phyloP scores from a whole-genome alignment of 1,140 invertebrate species.

The Glossosoma conforme region DNA sequence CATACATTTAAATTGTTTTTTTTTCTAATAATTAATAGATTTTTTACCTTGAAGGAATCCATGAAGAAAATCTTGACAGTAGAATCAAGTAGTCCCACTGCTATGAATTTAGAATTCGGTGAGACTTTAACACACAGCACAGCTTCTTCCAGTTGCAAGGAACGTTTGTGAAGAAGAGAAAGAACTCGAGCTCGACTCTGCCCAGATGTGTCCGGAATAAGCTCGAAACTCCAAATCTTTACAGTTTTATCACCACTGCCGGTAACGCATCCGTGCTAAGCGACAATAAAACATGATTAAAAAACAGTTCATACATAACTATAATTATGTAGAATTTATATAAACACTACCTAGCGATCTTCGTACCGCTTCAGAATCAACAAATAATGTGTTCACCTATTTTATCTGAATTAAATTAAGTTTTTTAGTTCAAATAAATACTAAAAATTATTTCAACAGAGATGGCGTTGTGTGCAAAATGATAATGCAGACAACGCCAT shows the following conservation, averaged over 20 bases:
- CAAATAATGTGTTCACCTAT: too few species aligned
- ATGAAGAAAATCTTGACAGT: conserved; percentile 95
- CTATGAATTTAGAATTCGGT: conserved; percentile 82
- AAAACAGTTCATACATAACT: too few species aligned
- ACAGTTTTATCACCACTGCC: conserved; percentile 86
- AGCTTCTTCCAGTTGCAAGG: conserved; percentile 81
- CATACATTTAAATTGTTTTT: too few species aligned
- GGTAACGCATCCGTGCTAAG: conserved; percentile 72
- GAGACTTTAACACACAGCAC: conserved; percentile 80
- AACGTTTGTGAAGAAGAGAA: conserved; percentile 73
- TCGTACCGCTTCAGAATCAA: too few species aligned
- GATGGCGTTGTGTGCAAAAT: too few species aligned
- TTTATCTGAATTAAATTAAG: too few species aligned
- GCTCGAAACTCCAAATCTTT: conserved; percentile 93
- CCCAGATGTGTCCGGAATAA: conserved; percentile 62
- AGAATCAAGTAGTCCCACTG: conserved; percentile 84
- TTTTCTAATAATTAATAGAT: too few species aligned
- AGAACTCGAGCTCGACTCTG: conserved; percentile 61
- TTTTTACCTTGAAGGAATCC: conserved; percentile 82
- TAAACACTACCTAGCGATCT: too few species aligned
- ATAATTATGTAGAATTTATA: too few species aligned
- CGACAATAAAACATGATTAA: conserved; percentile 29
- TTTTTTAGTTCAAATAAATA: too few species aligned
- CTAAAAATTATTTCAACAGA: too few species aligned
- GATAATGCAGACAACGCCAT: too few species aligned